Base-by-base conservation (phyloP, 2,888 invertebrate species). In the Zootermopsis nevadensis region DNA sequence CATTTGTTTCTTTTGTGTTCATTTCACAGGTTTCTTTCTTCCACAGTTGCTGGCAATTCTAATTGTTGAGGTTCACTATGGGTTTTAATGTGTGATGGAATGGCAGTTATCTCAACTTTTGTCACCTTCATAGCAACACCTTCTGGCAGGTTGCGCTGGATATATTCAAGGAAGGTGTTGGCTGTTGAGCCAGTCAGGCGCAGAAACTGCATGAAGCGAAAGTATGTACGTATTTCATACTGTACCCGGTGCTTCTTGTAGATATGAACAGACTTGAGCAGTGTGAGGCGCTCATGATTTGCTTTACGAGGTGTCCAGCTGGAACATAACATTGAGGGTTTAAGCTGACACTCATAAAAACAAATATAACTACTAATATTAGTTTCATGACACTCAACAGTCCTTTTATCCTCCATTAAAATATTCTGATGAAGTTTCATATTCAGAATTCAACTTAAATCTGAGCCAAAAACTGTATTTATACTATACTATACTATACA, bases 81-180 rank as follows among this genome's bases (percentile, higher is more conserved):
- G 31, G 76, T n/a, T 30, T 22, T 53, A 38, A 83, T 60, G 67
- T 85, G 84, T 42, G 80, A 31, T 31, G 85, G 85, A 1, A 85
- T 33, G 15, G 66, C n/a, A 15, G 67, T 77, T 22, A 85, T 72
- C 55, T 82, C 86, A 77, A 96, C 93, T 91, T 94, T 96, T 2
- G 96, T 96, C 1, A 95, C 94, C 91, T 98, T 98, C 89, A 99
- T 93, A 6, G 97, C 97, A 85, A 99, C 96, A 66, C 99, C 99
- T 92, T 99, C 99, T 0, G 99, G 99, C 82, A 99, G 91, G 91
- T 99, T 99, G 87, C 99, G 92, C 89, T 99, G 95, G 84, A 99
- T 93, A 89, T 99, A 99, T 90, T 99, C 99, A 81, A 99, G 90
- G 88, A 96, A 96, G 19, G 99, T 99, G 86, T 97, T 97, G 77